Evolutionary conservation across 2,113 vertebrate species (phyloP).

Genomic region (Lanius collurio): DNA sequence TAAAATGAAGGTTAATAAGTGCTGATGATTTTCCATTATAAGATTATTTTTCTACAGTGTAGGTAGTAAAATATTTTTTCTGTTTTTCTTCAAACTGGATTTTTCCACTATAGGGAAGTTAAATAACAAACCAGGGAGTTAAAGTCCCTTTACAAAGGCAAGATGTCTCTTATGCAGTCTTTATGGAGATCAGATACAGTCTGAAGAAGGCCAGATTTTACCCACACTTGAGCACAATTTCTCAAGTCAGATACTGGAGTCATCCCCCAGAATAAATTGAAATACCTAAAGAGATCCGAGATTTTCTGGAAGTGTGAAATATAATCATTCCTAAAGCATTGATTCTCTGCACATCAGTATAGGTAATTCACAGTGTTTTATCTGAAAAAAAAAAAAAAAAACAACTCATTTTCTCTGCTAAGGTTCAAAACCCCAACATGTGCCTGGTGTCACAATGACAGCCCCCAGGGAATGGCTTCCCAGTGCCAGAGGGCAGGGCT

Average conservation of each 20-base stretch:
- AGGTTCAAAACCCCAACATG: rapidly evolving
- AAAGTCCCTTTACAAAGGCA: background rate
- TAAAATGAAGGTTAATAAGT: background rate
- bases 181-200: background rate
- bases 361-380: background rate
- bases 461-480: background rate
- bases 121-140: background rate
- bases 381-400: background rate
- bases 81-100: background rate
- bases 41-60: background rate
- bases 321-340: background rate
- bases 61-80: background rate
- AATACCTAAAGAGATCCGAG: background rate
- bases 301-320: background rate
- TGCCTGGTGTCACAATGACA: background rate
- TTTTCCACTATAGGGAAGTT: background rate
- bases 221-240: background rate
- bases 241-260: background rate
- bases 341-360: background rate
- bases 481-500: background rate
- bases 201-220: background rate
- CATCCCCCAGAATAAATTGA: background rate
- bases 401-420: background rate
- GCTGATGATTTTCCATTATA: background rate
- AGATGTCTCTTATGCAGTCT: background rate